Percentiles rank a stretch among this genome's conserved stretches.
Evolutionary conservation across 2,888 invertebrate genomes (phyloP).

Genomic region (Isotomurus palustris): DNA sequence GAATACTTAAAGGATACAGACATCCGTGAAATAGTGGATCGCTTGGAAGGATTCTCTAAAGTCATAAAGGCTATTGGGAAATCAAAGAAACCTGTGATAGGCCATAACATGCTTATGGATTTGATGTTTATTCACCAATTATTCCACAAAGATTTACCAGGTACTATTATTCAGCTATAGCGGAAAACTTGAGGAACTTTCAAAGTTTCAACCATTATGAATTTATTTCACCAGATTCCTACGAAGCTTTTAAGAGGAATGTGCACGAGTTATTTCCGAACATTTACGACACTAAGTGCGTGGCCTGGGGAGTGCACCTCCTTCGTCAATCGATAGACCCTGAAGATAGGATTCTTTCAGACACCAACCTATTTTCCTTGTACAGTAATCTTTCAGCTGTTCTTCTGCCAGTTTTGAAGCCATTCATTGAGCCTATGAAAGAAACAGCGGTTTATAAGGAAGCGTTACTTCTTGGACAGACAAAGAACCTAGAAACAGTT

Average conservation of each 20-base stretch:
- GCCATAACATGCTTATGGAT: constrained; percentile 71
- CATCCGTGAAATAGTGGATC: constrained; percentile 55
- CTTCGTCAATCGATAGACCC: constrained; percentile 41
- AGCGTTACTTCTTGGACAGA: constrained; percentile 20
- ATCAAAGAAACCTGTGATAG: constrained; percentile 65
- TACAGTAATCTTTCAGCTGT: constrained; percentile 28
- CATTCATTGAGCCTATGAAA: constrained; percentile 41
- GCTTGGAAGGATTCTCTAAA: constrained; percentile 61
- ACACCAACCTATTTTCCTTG: constrained; percentile 32
- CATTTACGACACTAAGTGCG: constrained; percentile 69
- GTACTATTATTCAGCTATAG: constrained; percentile 47
- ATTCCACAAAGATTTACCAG: constrained; percentile 66
- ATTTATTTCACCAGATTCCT: constrained; percentile 52
- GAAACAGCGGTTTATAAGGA: constrained; percentile 23
- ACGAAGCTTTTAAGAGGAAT: constrained; percentile 61
- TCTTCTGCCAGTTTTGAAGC: constrained; percentile 50
- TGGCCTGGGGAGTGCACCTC: constrained; percentile 57
- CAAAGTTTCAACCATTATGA: background rate
- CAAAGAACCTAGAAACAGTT: constrained; percentile 23
- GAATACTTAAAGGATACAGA: constrained; percentile 48
- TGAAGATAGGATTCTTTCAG: constrained; percentile 14
- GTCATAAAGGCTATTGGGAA: constrained; percentile 60
- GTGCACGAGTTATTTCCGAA: constrained; percentile 60
- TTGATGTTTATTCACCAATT: constrained; percentile 65
- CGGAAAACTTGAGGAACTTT: background rate